These are phyloP conservation scores for Epirrita christyi DNA, from an alignment of 2,888 invertebrate genomes.

Conservation along the genomic window DNA sequence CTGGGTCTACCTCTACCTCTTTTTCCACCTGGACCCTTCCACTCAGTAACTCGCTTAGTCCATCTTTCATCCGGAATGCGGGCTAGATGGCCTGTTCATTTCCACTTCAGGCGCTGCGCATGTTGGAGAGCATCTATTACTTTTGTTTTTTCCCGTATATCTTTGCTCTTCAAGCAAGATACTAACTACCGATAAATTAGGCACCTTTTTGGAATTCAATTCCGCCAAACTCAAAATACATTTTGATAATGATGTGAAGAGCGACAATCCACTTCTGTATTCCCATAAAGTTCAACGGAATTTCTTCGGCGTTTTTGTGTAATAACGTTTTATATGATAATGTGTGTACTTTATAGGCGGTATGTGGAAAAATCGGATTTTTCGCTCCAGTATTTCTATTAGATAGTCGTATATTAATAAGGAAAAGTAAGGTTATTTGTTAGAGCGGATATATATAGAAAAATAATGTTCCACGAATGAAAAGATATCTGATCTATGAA, in stretches of 20 bases:
- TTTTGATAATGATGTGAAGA: constrained; percentile 61
- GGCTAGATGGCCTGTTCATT: too few species aligned
- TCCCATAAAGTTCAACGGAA: constrained; percentile 55
- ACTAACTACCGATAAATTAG: too few species aligned
- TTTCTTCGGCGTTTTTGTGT: constrained; percentile 55
- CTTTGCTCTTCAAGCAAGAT: too few species aligned
- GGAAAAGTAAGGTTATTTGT: constrained; percentile 34
- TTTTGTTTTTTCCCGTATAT: too few species aligned
- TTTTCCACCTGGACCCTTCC: too few species aligned
- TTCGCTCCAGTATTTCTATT: constrained; percentile 39
- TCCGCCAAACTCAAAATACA: not conserved
- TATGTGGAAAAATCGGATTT: constrained; percentile 48
- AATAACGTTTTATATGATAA: constrained; percentile 51
- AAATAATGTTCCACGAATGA: constrained; percentile 25
- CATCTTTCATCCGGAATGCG: too few species aligned
- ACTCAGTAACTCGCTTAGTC: too few species aligned
- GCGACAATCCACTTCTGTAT: constrained; percentile 42
- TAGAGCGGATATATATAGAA: constrained; percentile 15
- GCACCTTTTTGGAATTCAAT: too few species aligned
- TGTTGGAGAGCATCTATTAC: too few species aligned
- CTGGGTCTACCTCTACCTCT: too few species aligned
- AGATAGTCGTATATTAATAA: constrained; percentile 40
- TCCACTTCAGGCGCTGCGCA: too few species aligned
- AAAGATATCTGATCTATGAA: constrained; percentile 14
- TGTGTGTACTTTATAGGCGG: constrained; percentile 53